Conservation (phyloP, 1,140 invertebrate genomes). For the Luehdorfia chinensis region DNA sequence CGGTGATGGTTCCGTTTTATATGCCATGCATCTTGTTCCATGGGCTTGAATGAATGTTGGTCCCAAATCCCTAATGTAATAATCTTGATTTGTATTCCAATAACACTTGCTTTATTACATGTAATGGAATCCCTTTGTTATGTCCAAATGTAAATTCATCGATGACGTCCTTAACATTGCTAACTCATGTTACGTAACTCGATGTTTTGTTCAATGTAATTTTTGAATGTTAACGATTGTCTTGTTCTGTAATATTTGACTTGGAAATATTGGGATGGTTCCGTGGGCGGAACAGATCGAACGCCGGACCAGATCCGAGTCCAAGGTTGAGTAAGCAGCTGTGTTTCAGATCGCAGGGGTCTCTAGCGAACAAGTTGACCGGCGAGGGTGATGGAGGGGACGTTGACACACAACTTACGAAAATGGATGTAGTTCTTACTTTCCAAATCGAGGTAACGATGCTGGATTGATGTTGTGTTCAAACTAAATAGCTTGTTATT, state of each 20-base stretch:
- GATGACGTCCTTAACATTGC: background rate
- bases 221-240: constrained; percentile 1
- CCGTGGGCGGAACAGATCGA: constrained; percentile 49
- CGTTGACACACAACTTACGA: constrained; percentile 93
- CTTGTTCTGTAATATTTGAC: constrained; percentile 13
- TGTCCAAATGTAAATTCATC: background rate
- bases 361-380: constrained; percentile 89
- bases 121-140: constrained; percentile 19
- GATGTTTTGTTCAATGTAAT: constrained; percentile 1
- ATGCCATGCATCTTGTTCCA: constrained; percentile 44
- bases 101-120: constrained; percentile 15
- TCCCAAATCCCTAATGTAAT: constrained; percentile 6
- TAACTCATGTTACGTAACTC: background rate
- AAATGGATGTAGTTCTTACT: constrained; percentile 97
- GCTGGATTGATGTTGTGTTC: background rate
- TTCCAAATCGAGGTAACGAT: constrained; percentile 92
- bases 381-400: constrained; percentile 93
- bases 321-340: constrained; percentile 78
- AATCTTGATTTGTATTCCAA: constrained; percentile 3
- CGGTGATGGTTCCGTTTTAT: constrained; percentile 67
- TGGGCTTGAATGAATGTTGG: constrained; percentile 45
- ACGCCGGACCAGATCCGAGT: constrained; percentile 72
- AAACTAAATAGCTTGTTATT: background rate
- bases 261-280: constrained; percentile 36
- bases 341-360: constrained; percentile 91